Evolutionary conservation across 2,113 vertebrate species (phyloP).

Genomic region (Tachysurus fulvidraco): DNA sequence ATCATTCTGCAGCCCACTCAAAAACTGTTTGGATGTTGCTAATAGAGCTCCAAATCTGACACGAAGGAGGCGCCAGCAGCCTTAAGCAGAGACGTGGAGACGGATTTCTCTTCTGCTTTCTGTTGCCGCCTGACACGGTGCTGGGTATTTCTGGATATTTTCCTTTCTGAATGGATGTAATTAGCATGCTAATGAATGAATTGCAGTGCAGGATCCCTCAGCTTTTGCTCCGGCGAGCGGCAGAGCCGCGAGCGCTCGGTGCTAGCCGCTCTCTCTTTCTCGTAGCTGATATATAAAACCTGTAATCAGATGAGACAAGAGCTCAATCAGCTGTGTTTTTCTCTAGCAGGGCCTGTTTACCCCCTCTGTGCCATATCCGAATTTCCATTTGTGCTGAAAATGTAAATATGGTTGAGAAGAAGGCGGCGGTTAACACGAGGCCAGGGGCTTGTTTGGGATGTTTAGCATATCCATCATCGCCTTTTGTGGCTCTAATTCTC

Average conservation of each 20-base stretch:
- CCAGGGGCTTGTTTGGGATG: constrained; percentile 34
- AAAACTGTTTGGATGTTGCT: constrained; percentile 34
- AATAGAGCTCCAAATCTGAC: constrained; percentile 39
- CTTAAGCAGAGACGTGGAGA: constrained; percentile 16
- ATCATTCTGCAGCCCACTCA: constrained; percentile 31
- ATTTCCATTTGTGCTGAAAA: constrained; percentile 56
- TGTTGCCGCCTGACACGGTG: constrained; percentile 34
- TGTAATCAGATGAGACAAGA: constrained; percentile 61
- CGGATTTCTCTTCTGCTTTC: constrained; percentile 39
- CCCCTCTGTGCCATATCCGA: constrained; percentile 48
- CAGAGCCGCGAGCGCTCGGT: constrained; percentile 19
- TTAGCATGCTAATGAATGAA: constrained; percentile 58
- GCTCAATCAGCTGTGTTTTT: constrained; percentile 53
- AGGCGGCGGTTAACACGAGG: constrained; percentile 37
- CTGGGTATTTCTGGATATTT: constrained; percentile 51
- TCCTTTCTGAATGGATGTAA: constrained; percentile 56
- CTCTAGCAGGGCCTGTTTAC: constrained; percentile 49
- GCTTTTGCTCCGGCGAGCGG: constrained; percentile 41
- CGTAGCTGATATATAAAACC: constrained; percentile 58
- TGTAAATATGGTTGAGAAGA: constrained; percentile 53
- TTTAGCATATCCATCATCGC: constrained; percentile 38
- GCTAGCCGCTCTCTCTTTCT: constrained; percentile 38
- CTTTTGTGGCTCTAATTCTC: constrained; percentile 39
- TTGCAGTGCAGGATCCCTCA: constrained; percentile 41
- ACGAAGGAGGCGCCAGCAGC: constrained; percentile 33